Conservation (phyloP, 2,113 vertebrate species). For the Pipra filicauda region DNA sequence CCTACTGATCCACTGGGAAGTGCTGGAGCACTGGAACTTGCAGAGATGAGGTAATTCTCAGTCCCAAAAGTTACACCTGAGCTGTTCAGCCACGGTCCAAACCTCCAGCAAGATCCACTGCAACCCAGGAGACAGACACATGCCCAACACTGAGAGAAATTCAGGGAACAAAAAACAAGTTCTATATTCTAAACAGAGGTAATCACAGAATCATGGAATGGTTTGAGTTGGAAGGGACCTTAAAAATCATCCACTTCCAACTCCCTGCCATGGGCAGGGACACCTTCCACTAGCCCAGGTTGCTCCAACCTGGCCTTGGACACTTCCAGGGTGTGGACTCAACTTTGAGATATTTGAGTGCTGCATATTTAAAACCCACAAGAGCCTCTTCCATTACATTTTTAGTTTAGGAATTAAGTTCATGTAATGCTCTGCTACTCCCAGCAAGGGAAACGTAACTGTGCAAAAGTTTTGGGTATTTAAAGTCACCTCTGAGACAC, state of each 20-base stretch:
- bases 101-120: neutral
- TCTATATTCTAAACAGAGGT: neutral
- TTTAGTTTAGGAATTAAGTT: neutral
- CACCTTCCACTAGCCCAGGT: rapidly evolving
- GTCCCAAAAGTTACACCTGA: neutral
- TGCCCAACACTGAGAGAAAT: neutral
- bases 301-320: neutral
- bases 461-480: neutral
- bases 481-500: neutral
- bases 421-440: neutral
- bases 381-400: neutral
- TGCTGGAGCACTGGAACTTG: rapidly evolving
- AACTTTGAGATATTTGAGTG: neutral
- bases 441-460: neutral
- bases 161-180: no score
- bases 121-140: neutral
- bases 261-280: neutral
- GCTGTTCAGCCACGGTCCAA: neutral
- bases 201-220: neutral
- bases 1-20: neutral
- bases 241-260: neutral
- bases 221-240: neutral
- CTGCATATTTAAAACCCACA: neutral
- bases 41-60: rapidly evolving
- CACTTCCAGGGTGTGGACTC: neutral